Evolutionary conservation across 92 coral and sea anemone species (phyloP).

Genomic region (Heliopora coerulea): DNA sequence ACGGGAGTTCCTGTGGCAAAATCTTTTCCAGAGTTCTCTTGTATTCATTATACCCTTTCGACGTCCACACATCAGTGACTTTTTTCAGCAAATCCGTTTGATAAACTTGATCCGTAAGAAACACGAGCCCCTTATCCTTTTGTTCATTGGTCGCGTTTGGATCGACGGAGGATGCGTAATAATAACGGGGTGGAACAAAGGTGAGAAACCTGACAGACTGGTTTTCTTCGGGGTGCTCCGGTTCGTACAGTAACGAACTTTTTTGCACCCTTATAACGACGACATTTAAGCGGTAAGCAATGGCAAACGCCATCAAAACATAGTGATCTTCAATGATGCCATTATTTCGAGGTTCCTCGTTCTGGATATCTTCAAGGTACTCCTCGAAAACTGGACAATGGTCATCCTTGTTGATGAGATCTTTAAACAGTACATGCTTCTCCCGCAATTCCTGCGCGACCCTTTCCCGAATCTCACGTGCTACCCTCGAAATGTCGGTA

Average conservation of each 20-base stretch:
- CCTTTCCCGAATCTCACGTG: background rate
- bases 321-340: conserved; percentile 38
- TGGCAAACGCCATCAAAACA: conserved; percentile 36
- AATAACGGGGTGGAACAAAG: conserved; percentile 29
- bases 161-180: conserved; percentile 17
- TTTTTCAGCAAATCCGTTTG: conserved; percentile 33
- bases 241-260: conserved; percentile 34
- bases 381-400: conserved; percentile 40
- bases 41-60: conserved; percentile 16
- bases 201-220: conserved; percentile 36
- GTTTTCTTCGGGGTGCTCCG: conserved; percentile 38
- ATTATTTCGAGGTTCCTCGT: conserved; percentile 4
- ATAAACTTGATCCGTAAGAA: conserved; percentile 30
- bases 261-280: conserved; percentile 25
- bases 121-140: conserved; percentile 12
- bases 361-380: conserved; percentile 8
- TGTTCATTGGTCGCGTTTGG: background rate
- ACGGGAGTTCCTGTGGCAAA: conserved; percentile 21
- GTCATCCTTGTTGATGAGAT: conserved; percentile 36
- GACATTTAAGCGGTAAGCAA: conserved; percentile 13
- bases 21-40: conserved; percentile 18
- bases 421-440: conserved; percentile 29
- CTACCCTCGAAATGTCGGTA: background rate
- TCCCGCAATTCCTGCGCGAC: conserved; percentile 2
- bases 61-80: conserved; percentile 18